A percentile compares a stretch with the other conserved stretches of the same genome.
phyloP scores from a whole-genome alignment of 2,797 vertebrate species.

The Parotocinclus haroldoi region DNA sequence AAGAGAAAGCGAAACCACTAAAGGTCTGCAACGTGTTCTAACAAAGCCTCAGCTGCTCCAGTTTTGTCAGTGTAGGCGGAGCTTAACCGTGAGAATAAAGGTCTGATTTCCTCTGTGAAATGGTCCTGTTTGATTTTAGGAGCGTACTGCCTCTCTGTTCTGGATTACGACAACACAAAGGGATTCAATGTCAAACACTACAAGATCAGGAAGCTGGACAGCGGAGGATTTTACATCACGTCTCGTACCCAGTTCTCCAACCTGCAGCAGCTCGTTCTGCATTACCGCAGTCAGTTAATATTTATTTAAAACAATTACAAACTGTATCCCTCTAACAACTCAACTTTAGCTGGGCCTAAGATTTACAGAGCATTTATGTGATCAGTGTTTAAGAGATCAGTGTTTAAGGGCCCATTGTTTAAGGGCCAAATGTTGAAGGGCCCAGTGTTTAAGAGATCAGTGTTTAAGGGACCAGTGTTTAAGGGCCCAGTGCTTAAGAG shows the following conservation, averaged over 20 bases:
- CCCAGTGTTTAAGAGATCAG: too few relatives aligned
- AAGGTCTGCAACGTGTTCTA: constrained; percentile 70
- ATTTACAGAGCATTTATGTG: too few relatives aligned
- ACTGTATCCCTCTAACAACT: too few relatives aligned
- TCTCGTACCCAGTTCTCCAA: constrained; percentile 94
- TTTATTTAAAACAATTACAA: too few relatives aligned
- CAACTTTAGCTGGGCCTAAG: too few relatives aligned
- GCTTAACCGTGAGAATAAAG: not conserved
- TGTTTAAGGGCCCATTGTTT: too few relatives aligned
- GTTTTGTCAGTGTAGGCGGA: too few relatives aligned
- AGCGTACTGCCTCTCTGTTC: constrained; percentile 92
- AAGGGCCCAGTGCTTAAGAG: too few relatives aligned
- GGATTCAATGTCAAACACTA: constrained; percentile 96
- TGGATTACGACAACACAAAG: constrained; percentile 91
- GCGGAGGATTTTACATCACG: constrained; percentile 94
- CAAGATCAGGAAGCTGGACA: constrained; percentile 96
- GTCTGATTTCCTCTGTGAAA: not conserved
- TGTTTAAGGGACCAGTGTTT: too few relatives aligned
- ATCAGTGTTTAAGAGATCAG: too few relatives aligned
- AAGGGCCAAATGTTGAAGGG: too few relatives aligned
- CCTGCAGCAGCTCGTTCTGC: constrained; percentile 92
- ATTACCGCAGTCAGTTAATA: constrained; percentile 88
- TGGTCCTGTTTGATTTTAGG: constrained; percentile 59
- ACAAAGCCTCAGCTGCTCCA: too few relatives aligned
- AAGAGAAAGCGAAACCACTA: constrained; percentile 94